These are phyloP conservation scores for Syncerus caffer DNA, from an alignment of 2,797 vertebrate genomes.

Conservation along the genomic window DNA sequence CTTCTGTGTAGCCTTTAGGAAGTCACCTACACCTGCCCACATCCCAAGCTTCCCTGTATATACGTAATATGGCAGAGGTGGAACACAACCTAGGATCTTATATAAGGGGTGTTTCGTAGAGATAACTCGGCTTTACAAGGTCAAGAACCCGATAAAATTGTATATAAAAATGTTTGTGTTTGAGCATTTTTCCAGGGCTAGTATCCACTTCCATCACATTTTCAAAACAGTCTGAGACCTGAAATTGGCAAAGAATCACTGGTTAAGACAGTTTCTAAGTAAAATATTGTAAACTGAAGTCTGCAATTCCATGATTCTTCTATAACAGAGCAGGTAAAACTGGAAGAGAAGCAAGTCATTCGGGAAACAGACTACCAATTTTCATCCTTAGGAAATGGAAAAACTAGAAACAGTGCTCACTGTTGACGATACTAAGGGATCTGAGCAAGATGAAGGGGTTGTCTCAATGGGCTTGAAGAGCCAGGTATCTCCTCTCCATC, in stretches of 20 bases:
- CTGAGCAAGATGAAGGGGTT: background rate
- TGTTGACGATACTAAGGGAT: background rate
- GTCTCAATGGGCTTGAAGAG: background rate
- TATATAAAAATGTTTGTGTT: background rate
- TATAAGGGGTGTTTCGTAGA: background rate
- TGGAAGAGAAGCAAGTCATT: background rate
- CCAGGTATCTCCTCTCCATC: background rate
- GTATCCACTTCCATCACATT: background rate
- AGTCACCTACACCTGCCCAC: background rate
- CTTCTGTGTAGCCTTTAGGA: background rate
- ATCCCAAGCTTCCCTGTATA: background rate
- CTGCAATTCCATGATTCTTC: background rate
- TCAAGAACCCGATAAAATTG: background rate
- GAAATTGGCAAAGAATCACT: background rate
- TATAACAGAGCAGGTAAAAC: background rate
- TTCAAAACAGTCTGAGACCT: conserved; percentile 1
- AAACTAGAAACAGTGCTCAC: background rate
- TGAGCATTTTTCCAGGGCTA: background rate
- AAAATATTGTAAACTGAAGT: background rate
- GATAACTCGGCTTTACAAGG: background rate
- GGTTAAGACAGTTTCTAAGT: background rate
- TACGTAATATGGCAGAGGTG: background rate
- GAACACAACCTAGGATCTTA: background rate
- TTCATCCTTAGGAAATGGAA: background rate
- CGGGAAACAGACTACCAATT: background rate